Evolutionary conservation across 2,797 vertebrate genomes (phyloP).

Genomic region (Sternotherus odoratus): DNA sequence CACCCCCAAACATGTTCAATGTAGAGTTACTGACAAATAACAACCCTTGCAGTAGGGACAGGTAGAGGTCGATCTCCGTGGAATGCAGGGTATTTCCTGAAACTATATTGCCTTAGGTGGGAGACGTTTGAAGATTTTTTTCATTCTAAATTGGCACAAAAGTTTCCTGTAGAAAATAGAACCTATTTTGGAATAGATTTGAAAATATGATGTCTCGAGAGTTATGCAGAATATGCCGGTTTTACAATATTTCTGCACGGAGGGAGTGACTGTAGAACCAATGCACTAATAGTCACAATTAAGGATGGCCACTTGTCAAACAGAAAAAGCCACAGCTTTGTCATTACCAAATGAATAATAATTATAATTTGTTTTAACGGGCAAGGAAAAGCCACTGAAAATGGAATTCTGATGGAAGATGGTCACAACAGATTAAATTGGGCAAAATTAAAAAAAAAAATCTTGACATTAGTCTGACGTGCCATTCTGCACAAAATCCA

Average conservation of each 20-base stretch:
- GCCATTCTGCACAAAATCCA: slow-evolving; percentile 28
- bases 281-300: not conserved
- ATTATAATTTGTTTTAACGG: not conserved
- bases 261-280: not conserved
- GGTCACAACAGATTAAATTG: rapidly evolving
- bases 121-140: not conserved
- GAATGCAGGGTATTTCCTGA: not conserved
- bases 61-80: not conserved
- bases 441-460: too few species aligned
- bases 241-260: not conserved
- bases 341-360: not conserved
- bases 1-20: not conserved
- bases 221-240: not conserved
- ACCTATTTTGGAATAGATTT: not conserved
- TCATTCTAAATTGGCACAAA: slow-evolving; percentile 16
- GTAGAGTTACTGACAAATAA: not conserved
- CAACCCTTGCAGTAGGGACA: not conserved
- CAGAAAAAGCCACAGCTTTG: not conserved
- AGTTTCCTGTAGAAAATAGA: not conserved
- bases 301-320: not conserved
- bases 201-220: not conserved
- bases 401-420: not conserved
- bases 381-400: not conserved
- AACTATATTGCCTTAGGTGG: slow-evolving; percentile 8
- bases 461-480: not conserved